Percentiles rank a stretch among this genome's conserved stretches.
Conservation (phyloP, 53 echinoderm and acorn worm species). For the Patiria pectinifera region DNA sequence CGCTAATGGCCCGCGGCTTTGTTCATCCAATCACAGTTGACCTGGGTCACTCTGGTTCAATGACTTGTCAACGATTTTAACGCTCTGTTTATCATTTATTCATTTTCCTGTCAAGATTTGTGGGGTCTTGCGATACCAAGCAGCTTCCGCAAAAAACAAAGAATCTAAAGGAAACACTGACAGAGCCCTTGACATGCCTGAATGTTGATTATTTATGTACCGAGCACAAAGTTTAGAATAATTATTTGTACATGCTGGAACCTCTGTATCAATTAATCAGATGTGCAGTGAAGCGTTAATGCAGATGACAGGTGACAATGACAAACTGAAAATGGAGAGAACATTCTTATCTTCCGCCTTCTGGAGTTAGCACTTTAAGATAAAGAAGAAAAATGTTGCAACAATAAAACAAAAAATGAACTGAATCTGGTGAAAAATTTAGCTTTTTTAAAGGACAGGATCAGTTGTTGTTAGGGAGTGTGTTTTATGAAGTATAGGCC, state of each 20-base stretch:
- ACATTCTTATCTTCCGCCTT: background rate
- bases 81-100: conserved; percentile 57
- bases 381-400: background rate
- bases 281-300: conserved; percentile 38
- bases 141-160: background rate
- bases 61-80: conserved; percentile 29
- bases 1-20: conserved; percentile 21
- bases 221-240: conserved; percentile 34
- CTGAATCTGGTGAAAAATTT: too few relatives aligned
- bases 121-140: background rate
- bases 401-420: too few relatives aligned
- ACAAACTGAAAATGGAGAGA: background rate
- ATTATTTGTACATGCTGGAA: conserved; percentile 28
- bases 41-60: conserved; percentile 19
- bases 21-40: conserved; percentile 34
- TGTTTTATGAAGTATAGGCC: too few relatives aligned
- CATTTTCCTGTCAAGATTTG: conserved; percentile 56
- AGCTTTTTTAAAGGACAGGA: too few relatives aligned
- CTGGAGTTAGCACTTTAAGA: background rate
- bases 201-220: conserved; percentile 53
- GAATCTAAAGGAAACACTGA: background rate
- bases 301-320: conserved; percentile 3
- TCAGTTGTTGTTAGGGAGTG: too few relatives aligned
- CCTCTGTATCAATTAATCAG: conserved; percentile 36
- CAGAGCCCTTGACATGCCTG: conserved; percentile 19